These are phyloP conservation scores for Papilio demoleus DNA, from an alignment of 2,888 invertebrate genomes.

Conservation along the genomic window DNA sequence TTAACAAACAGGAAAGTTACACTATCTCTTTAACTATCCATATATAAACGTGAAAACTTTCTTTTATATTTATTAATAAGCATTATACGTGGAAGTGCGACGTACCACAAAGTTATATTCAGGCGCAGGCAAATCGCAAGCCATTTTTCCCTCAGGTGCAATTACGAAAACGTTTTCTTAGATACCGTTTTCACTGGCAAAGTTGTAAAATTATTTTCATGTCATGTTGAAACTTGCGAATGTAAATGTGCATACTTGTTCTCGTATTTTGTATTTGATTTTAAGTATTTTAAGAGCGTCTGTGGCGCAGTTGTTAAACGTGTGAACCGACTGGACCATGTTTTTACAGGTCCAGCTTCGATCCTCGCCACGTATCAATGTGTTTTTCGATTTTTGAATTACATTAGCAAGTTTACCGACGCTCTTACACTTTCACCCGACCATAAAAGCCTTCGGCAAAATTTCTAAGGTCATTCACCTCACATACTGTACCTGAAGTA, in stretches of 20 bases:
- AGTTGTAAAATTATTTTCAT: constrained; percentile 25
- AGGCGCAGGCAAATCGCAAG: constrained; percentile 30
- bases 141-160: constrained; percentile 35
- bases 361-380: no score
- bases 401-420: no score
- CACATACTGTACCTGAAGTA: no score
- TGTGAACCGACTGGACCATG: no score
- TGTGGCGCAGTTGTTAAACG: no score
- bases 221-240: constrained; percentile 28
- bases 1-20: background rate
- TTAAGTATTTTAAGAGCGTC: no score
- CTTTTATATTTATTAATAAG: constrained; percentile 7
- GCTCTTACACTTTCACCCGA: no score
- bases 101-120: constrained; percentile 23
- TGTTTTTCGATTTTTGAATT: no score
- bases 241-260: constrained; percentile 18
- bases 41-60: background rate
- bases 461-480: no score
- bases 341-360: no score
- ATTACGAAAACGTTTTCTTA: constrained; percentile 36
- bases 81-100: constrained; percentile 9
- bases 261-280: background rate
- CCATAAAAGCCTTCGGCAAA: no score
- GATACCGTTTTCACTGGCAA: constrained; percentile 34
- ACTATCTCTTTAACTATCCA: background rate